Evolutionary conservation across 2,888 invertebrate species (phyloP), one percentile per base, ranked within the genome.

Genomic region (Cheilosia scutellata): DNA sequence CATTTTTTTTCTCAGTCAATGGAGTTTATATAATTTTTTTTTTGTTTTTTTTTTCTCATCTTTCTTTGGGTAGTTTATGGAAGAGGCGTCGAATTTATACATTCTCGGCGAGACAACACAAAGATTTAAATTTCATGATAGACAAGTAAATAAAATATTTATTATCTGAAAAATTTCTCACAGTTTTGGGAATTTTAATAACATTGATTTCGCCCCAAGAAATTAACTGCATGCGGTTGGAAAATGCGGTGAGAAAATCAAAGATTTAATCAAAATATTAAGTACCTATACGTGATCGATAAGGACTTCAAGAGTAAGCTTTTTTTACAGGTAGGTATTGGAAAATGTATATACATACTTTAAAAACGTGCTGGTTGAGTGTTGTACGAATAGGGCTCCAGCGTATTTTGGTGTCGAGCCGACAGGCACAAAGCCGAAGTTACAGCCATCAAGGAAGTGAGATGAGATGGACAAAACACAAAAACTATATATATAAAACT

Each of bases 81-180:
- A 25, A 44, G 51, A 42, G 33, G 40, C 31, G 13, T 66, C 20
- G 66, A 44, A 53, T 63, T 62, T 62, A 72, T 72, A 25, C 16
- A 62, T 42, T 42, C 53, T 33, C 53, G 55, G 49, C 42, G 51
- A 11, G 72, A 53, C 40, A 33, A 55, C 74, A 63, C 47, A 75
- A 75, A 65, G 27, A 47, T 75, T 55, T 75, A n/a, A 31, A 27
- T 68, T 44, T 60, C 53, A 68, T 27, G 68, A 58, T 66, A 31
- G 40, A 31, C 49, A 53, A 60, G 58, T 68, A 66, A 62, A 68
- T 44, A 77, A 13, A 37, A 6, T 3, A 57, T 62, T 70, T 47
- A 62, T 44, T 70, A 25, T 53, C 29, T 42, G 7, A 60, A 40
- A 63, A 47, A 65, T 5, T 57, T 74, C 55, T 55, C 31, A 53